phyloP scores from a whole-genome alignment of 1,140 invertebrate genomes.

The Drosophila ficusphila region DNA sequence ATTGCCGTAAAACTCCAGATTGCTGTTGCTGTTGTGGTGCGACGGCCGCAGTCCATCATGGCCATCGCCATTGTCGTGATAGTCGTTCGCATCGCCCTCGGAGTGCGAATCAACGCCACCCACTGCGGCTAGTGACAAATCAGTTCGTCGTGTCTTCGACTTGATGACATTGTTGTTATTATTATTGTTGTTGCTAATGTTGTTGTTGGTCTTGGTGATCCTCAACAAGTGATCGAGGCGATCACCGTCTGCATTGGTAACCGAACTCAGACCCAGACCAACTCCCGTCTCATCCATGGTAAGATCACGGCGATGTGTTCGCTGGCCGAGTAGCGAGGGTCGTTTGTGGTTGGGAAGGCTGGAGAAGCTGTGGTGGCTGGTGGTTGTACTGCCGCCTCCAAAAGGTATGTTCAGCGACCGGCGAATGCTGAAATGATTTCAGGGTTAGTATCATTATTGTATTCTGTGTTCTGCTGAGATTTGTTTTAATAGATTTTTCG shows the following conservation, averaged over 20 bases:
- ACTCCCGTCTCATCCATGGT: conserved; percentile 1
- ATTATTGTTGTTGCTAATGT: conserved; percentile 30
- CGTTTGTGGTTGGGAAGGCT: conserved; percentile 42
- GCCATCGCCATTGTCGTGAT: conserved; percentile 35
- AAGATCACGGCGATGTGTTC: background rate
- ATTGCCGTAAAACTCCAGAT: conserved; percentile 72
- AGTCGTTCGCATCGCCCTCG: conserved; percentile 28
- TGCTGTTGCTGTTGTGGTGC: conserved; percentile 49
- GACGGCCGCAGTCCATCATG: conserved; percentile 10
- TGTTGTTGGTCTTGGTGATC: conserved; percentile 31
- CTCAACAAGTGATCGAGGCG: conserved; percentile 8
- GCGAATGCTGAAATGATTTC: conserved; percentile 47
- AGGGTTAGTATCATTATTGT: background rate
- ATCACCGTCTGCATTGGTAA: background rate
- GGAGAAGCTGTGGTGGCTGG: conserved; percentile 14
- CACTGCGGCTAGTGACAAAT: background rate
- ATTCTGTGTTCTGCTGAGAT: too few relatives aligned
- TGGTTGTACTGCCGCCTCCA: background rate
- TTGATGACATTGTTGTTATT: conserved; percentile 45
- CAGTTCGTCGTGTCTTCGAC: background rate
- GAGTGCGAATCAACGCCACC: conserved; percentile 41
- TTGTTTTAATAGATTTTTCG: too few relatives aligned
- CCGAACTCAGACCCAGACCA: background rate
- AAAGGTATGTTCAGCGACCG: conserved; percentile 64
- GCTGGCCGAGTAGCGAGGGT: conserved; percentile 33